Evolutionary conservation across 2,113 vertebrate species (phyloP).

Genomic region (Acrocephalus kingi): DNA sequence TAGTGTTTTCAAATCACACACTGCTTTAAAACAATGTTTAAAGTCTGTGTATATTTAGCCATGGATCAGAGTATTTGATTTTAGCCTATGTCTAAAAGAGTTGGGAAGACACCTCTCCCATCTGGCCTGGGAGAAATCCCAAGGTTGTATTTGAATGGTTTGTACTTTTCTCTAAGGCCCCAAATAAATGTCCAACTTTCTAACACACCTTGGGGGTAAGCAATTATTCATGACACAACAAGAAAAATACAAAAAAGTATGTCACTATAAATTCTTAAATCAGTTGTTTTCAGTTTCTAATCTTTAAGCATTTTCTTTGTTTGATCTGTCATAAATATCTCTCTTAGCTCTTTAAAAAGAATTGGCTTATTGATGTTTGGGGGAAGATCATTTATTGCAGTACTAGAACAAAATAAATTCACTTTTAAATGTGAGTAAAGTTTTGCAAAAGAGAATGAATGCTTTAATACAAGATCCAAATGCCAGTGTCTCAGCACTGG

Average conservation of each 20-base stretch:
- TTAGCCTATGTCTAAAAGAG: neutral
- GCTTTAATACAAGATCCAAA: neutral
- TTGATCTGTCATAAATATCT: slow-evolving; percentile 3
- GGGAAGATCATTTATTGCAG: neutral
- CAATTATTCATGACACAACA: neutral
- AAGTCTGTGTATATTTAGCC: neutral
- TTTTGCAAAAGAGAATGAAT: neutral
- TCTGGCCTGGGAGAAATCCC: neutral
- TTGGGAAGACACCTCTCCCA: neutral
- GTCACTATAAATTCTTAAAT: neutral
- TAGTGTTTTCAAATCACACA: neutral
- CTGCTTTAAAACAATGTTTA: neutral
- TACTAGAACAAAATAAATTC: neutral
- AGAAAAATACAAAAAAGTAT: neutral
- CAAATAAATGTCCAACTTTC: neutral
- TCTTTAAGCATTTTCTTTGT: neutral
- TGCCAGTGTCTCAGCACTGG: neutral
- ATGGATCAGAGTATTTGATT: neutral
- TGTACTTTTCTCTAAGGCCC: neutral
- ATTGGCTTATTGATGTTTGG: neutral
- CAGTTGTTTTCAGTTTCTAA: neutral
- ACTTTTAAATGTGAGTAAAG: neutral
- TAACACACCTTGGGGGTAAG: neutral
- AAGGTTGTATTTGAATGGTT: neutral
- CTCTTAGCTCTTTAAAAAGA: neutral